Percentiles rank a stretch among this genome's conserved stretches.
These are phyloP conservation scores for Lycaena phlaeas DNA, from an alignment of 2,888 invertebrate species.

Conservation along the genomic window DNA sequence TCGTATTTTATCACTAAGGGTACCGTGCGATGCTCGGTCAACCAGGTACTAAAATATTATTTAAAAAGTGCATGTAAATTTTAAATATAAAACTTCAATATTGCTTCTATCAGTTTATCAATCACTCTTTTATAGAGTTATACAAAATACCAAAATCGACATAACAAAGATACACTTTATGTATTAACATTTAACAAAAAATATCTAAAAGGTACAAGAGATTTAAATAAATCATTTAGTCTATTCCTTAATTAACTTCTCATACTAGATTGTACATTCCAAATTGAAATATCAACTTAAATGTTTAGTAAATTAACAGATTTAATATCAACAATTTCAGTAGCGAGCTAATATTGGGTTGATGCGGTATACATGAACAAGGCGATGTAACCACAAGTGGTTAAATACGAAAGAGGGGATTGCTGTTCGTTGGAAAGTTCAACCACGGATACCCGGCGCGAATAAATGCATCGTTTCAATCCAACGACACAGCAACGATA, in stretches of 20 bases:
- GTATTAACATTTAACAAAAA: no score
- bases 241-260: background rate
- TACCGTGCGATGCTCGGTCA: no score
- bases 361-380: conserved; percentile 23
- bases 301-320: conserved; percentile 7
- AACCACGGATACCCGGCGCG: conserved; percentile 45
- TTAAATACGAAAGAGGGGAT: conserved; percentile 61
- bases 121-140: no score
- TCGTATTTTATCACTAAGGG: no score
- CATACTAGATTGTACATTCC: background rate
- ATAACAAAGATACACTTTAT: no score
- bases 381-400: conserved; percentile 41
- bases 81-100: no score
- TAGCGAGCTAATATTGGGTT: conserved; percentile 13
- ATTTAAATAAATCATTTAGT: no score
- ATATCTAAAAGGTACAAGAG: no score
- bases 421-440: conserved; percentile 53
- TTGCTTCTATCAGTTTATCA: no score
- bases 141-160: no score
- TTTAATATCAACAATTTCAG: conserved; percentile 13
- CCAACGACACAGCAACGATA: conserved; percentile 11
- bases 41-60: no score
- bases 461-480: conserved; percentile 23
- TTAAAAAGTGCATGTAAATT: no score
- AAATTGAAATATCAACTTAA: background rate